Conservation (phyloP, 2,888 invertebrate species). For the Sarcophaga rosellei region DNA sequence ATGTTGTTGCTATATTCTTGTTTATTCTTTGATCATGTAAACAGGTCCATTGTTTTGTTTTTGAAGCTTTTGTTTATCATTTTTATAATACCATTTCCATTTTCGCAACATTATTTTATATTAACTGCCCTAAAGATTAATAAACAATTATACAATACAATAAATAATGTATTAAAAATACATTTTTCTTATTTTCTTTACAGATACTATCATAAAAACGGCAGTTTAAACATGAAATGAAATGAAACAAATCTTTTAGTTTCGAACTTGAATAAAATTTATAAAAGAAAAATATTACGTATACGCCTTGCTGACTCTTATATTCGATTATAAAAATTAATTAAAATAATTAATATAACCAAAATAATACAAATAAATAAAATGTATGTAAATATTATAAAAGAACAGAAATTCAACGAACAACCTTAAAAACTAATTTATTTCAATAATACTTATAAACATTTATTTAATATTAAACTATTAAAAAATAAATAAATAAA, state of each 20-base stretch:
- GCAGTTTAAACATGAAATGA: constrained; percentile 18
- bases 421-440: constrained; percentile 9
- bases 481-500: constrained; percentile 30
- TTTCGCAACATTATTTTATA: too few species aligned
- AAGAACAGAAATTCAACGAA: constrained; percentile 53
- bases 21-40: too few species aligned
- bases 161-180: too few species aligned
- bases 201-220: constrained; percentile 33
- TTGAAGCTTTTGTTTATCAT: too few species aligned
- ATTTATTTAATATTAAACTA: background rate
- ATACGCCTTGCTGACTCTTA: constrained; percentile 48
- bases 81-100: too few species aligned
- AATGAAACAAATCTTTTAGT: constrained; percentile 13
- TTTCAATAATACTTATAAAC: constrained; percentile 34
- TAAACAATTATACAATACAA: too few species aligned
- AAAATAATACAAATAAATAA: constrained; percentile 22
- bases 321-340: constrained; percentile 41
- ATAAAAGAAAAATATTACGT: constrained; percentile 46
- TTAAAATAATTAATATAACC: background rate
- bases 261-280: constrained; percentile 34
- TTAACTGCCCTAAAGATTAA: too few species aligned
- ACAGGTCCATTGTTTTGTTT: too few species aligned
- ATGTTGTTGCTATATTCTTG: too few species aligned
- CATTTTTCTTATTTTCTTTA: background rate
- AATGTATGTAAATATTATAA: constrained; percentile 42